Percentiles rank a stretch among this genome's conserved stretches.
These are phyloP conservation scores for Corvus moneduloides DNA, from an alignment of 2,113 vertebrate genomes.

Conservation along the genomic window DNA sequence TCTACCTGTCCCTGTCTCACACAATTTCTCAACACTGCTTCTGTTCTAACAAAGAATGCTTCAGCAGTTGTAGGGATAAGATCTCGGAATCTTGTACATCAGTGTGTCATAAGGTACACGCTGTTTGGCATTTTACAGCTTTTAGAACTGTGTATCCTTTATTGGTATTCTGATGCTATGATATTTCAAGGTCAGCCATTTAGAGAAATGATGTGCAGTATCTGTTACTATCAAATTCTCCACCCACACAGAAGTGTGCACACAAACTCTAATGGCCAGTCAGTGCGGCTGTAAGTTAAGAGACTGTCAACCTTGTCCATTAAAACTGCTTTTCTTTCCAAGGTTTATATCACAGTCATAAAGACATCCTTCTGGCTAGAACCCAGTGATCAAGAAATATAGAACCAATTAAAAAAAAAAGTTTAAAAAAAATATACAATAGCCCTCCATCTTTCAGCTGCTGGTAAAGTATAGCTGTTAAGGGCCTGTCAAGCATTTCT, in stretches of 20 bases:
- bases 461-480: not conserved
- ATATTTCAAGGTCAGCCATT: constrained; percentile 28
- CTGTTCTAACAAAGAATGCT: not conserved
- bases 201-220: not conserved
- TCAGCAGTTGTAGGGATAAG: not conserved
- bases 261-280: not conserved
- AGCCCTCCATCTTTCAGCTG: not conserved
- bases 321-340: not conserved
- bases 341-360: not conserved
- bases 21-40: not conserved
- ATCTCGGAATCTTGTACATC: not conserved
- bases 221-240: not conserved
- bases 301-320: not conserved
- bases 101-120: not conserved
- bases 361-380: not conserved
- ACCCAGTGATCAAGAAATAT: not conserved
- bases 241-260: not conserved
- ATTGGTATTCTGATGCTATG: not conserved
- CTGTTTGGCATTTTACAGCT: not conserved
- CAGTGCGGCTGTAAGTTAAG: not conserved
- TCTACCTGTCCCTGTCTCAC: not conserved
- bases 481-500: not conserved
- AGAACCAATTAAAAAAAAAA: not conserved
- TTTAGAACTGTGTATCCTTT: not conserved
- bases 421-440: too few relatives aligned